Conservation (phyloP, 2,888 invertebrate species). For the Zygogramma bicolorata region DNA sequence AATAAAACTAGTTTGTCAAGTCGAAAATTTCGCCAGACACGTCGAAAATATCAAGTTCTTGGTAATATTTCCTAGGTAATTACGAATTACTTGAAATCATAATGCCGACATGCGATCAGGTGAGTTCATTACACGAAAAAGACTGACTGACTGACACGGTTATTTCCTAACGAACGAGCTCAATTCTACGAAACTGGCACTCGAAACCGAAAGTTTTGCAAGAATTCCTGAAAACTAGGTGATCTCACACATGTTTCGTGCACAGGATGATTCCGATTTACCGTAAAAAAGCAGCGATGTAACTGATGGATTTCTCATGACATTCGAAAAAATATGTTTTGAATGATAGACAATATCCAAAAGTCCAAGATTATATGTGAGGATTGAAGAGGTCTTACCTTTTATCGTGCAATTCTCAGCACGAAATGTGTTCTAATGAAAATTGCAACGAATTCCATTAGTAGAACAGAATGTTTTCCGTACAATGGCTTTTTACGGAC, state of each 20-base stretch:
- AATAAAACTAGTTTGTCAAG: neutral
- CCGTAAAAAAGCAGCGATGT: too few relatives aligned
- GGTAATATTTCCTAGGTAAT: conserved; percentile 33
- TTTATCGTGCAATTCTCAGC: too few relatives aligned
- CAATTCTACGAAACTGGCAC: neutral
- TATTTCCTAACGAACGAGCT: conserved; percentile 7
- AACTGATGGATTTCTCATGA: too few relatives aligned
- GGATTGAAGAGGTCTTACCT: too few relatives aligned
- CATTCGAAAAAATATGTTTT: too few relatives aligned
- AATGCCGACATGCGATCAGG: conserved; percentile 32
- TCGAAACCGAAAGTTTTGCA: neutral
- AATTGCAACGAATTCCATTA: too few relatives aligned
- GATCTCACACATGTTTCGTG: neutral
- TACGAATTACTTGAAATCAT: conserved; percentile 23
- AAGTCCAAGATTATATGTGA: too few relatives aligned
- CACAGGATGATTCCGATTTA: too few relatives aligned
- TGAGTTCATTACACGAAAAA: conserved; percentile 34
- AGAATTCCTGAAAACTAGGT: neutral
- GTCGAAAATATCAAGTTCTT: conserved; percentile 37
- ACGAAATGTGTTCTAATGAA: too few relatives aligned
- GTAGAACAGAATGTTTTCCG: too few relatives aligned
- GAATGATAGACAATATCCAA: too few relatives aligned
- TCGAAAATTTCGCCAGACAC: neutral
- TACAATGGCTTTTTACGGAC: too few relatives aligned
- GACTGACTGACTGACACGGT: conserved; percentile 8